Evolutionary conservation across 2,888 invertebrate genomes (phyloP).

Genomic region (Acrobasis suavella): DNA sequence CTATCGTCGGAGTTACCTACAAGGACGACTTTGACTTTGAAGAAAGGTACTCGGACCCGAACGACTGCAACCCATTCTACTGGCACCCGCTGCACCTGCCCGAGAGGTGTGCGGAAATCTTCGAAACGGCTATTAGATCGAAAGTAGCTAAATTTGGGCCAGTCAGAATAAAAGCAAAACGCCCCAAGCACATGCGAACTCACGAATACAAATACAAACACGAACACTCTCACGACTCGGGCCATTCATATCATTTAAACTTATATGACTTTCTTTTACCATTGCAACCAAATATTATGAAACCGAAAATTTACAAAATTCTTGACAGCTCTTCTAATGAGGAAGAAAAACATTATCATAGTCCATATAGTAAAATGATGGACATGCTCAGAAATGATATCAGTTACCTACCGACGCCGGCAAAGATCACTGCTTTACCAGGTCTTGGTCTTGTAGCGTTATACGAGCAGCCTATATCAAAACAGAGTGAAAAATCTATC

Average conservation of each 20-base stretch:
- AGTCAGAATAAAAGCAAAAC: constrained; percentile 38
- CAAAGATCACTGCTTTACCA: constrained; percentile 51
- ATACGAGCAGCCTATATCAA: constrained; percentile 65
- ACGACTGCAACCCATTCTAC: constrained; percentile 68
- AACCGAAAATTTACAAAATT: background rate
- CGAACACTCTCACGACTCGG: background rate
- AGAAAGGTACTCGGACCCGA: constrained; percentile 54
- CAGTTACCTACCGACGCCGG: constrained; percentile 47
- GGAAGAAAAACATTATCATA: background rate
- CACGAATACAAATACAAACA: background rate
- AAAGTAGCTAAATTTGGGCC: constrained; percentile 42
- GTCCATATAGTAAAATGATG: constrained; percentile 55
- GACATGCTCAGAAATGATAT: constrained; percentile 53
- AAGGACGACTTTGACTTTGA: constrained; percentile 66
- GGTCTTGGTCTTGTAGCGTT: constrained; percentile 58
- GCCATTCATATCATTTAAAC: background rate
- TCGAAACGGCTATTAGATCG: constrained; percentile 52
- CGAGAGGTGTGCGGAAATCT: constrained; percentile 57
- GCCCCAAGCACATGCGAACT: background rate
- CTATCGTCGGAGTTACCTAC: constrained; percentile 68
- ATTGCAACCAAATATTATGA: background rate
- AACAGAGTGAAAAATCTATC: constrained; percentile 53
- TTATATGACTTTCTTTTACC: background rate
- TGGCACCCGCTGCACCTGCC: constrained; percentile 72
- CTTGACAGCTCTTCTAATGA: background rate